Conservation (phyloP, 1,140 invertebrate species). For the Heterodera schachtii region DNA sequence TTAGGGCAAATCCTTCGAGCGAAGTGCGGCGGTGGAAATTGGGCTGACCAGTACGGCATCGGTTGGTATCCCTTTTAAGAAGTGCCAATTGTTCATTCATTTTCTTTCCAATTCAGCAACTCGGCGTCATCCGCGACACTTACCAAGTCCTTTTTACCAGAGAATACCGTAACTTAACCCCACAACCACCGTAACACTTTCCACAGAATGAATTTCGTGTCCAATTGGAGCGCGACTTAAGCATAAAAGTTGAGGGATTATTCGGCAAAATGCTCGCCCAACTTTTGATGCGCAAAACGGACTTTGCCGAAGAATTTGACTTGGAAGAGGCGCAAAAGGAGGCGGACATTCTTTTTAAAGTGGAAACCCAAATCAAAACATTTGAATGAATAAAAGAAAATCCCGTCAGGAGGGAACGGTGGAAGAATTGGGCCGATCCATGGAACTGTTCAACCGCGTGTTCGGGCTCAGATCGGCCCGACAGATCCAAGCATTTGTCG, state of each 20-base stretch:
- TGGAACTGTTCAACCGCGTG: conserved; percentile 48
- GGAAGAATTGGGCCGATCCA: conserved; percentile 52
- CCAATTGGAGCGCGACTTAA: conserved; percentile 46
- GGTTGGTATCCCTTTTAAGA: conserved; percentile 16
- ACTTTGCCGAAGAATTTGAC: conserved; percentile 43
- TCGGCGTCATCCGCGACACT: conserved; percentile 55
- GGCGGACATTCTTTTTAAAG: conserved; percentile 34
- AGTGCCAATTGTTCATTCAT: background rate
- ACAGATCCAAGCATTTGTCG: conserved; percentile 53
- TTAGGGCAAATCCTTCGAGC: conserved; percentile 31
- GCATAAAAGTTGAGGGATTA: conserved; percentile 52
- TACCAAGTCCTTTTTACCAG: conserved; percentile 24
- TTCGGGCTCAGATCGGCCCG: conserved; percentile 41
- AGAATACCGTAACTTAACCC: background rate
- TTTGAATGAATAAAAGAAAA: too few species aligned
- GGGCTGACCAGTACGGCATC: conserved; percentile 44
- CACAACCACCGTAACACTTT: background rate
- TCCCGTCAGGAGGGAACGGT: conserved; percentile 26
- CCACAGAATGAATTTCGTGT: conserved; percentile 44
- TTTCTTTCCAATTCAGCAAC: conserved; percentile 42
- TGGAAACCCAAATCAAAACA: too few species aligned
- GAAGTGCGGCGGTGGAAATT: conserved; percentile 49
- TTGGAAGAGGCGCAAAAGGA: conserved; percentile 43
- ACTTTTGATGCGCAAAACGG: conserved; percentile 41
- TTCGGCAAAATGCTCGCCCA: conserved; percentile 54